phyloP scores from a whole-genome alignment of 2,113 vertebrate species.

The Dicentrarchus labrax region DNA sequence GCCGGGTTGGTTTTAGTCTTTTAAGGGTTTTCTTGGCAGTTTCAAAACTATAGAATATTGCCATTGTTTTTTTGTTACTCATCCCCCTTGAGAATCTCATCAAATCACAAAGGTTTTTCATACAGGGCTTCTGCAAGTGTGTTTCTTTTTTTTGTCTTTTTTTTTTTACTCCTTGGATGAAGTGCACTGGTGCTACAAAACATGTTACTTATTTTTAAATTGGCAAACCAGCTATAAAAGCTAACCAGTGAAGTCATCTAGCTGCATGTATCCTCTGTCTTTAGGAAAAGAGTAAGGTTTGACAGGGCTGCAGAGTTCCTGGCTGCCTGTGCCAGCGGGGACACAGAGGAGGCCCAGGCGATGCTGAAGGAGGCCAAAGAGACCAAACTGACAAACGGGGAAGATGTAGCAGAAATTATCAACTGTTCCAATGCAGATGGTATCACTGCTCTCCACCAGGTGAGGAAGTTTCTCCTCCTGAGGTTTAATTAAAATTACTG shows the following conservation, averaged over 20 bases:
- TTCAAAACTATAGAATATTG: background rate
- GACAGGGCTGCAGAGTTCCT: conserved; percentile 92
- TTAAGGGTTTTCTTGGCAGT: background rate
- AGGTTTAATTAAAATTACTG: background rate
- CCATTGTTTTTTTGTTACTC: background rate
- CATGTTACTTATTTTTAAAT: background rate
- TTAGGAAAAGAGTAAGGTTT: conserved; percentile 87
- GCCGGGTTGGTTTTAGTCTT: background rate
- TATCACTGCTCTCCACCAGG: conserved; percentile 94
- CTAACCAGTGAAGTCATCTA: background rate
- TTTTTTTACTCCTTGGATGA: background rate
- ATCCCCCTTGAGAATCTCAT: too few relatives aligned
- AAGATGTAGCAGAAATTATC: conserved; percentile 64
- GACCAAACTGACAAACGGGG: conserved; percentile 28
- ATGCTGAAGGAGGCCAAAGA: conserved; percentile 85
- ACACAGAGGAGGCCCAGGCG: conserved; percentile 88
- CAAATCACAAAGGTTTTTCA: background rate
- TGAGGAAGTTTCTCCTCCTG: conserved; percentile 35
- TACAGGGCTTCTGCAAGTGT: background rate
- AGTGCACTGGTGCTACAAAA: background rate
- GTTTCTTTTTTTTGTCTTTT: background rate
- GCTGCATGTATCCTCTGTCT: background rate
- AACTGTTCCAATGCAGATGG: conserved; percentile 92
- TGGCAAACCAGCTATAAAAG: background rate
- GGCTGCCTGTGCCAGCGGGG: conserved; percentile 90